These are phyloP conservation scores for Dicentrarchus labrax DNA, from an alignment of 2,113 vertebrate genomes.

Conservation along the genomic window DNA sequence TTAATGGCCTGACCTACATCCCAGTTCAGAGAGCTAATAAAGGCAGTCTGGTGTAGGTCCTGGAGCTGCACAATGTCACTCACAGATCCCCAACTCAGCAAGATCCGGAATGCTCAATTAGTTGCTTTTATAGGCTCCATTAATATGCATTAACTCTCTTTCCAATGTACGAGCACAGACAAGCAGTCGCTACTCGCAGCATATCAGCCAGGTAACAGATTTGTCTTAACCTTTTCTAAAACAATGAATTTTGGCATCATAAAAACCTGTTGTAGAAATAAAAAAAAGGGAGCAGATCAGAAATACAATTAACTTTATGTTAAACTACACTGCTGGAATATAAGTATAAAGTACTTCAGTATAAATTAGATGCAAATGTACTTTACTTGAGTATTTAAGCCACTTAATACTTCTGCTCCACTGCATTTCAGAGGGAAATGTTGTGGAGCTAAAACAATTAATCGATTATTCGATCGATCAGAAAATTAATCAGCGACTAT, in stretches of 20 bases:
- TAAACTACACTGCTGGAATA: constrained; percentile 10
- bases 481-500: not conserved
- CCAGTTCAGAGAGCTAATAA: constrained; percentile 97
- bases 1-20: constrained; percentile 98
- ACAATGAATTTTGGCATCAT: constrained; percentile 5
- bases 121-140: constrained; percentile 91
- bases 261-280: not conserved
- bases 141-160: constrained; percentile 86
- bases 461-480: not conserved
- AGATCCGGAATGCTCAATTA: constrained; percentile 97
- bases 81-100: constrained; percentile 96
- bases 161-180: constrained; percentile 65
- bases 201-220: constrained; percentile 58
- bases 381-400: not conserved
- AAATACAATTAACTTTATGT: not conserved
- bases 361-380: not conserved
- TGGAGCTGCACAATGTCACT: constrained; percentile 96
- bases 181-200: constrained; percentile 67
- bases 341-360: not conserved
- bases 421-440: not conserved
- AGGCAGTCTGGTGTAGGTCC: constrained; percentile 95
- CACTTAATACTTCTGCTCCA: not conserved
- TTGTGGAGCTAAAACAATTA: not conserved
- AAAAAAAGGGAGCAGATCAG: not conserved
- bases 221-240: constrained; percentile 25